phyloP scores from a whole-genome alignment of 2,888 invertebrate species.

The Nomada fabriciana region DNA sequence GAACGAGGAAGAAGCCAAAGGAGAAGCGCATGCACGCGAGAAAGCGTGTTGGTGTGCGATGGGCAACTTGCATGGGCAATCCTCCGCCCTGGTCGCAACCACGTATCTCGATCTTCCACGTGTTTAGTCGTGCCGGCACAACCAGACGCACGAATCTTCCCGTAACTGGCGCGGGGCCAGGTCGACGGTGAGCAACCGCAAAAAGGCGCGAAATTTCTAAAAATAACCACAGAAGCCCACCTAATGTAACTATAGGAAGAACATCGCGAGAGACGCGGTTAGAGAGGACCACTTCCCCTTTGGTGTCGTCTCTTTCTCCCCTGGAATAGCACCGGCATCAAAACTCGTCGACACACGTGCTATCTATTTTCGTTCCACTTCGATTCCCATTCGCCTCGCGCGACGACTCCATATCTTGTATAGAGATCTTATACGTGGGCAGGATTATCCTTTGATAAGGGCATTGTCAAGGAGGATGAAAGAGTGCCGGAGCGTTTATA shows the following conservation, averaged over 20 bases:
- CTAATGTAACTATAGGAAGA: slow-evolving; percentile 46
- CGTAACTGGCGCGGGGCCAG: slow-evolving; percentile 64
- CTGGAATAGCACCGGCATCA: slow-evolving; percentile 30
- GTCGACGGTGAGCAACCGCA: slow-evolving; percentile 53
- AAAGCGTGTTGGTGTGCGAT: slow-evolving; percentile 27
- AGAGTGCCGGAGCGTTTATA: no score
- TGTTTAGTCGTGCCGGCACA: slow-evolving; percentile 45
- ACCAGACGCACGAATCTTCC: slow-evolving; percentile 57
- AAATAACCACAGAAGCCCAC: slow-evolving; percentile 58
- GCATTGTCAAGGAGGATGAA: no score
- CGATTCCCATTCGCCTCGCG: slow-evolving; percentile 20
- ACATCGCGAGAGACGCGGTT: slow-evolving; percentile 28
- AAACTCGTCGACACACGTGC: slow-evolving; percentile 40
- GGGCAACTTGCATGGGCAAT: slow-evolving; percentile 40
- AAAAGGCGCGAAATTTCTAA: slow-evolving; percentile 74
- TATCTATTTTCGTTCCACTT: slow-evolving; percentile 38
- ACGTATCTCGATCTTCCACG: slow-evolving; percentile 50
- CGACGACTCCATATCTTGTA: neutral
- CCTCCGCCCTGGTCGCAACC: slow-evolving; percentile 4
- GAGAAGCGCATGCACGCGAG: slow-evolving; percentile 42
- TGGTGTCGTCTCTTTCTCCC: slow-evolving; percentile 19
- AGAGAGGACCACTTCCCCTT: slow-evolving; percentile 37
- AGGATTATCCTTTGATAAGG: no score
- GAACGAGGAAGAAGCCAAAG: slow-evolving; percentile 66
- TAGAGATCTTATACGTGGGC: no score